These are phyloP conservation scores for Lycodopsis pacificus DNA, from an alignment of 2,797 vertebrate species.

Conservation along the genomic window DNA sequence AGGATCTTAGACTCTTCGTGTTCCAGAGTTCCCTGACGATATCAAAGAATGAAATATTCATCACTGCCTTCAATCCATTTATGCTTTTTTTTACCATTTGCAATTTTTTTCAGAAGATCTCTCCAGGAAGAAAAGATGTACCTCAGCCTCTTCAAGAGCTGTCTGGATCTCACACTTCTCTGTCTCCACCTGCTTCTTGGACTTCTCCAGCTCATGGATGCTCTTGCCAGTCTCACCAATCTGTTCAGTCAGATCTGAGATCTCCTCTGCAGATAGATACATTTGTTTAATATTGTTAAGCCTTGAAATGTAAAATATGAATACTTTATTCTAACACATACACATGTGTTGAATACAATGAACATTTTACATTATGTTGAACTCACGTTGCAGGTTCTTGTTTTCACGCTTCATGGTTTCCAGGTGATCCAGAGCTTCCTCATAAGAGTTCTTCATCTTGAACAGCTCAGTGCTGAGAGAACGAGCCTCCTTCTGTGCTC, in stretches of 20 bases:
- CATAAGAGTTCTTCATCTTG: conserved; percentile 91
- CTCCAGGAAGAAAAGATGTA: conserved; percentile 30
- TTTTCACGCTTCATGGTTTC: conserved; percentile 90
- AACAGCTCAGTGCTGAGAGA: conserved; percentile 89
- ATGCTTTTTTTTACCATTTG: background rate
- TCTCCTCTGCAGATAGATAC: conserved; percentile 84
- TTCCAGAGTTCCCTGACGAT: conserved; percentile 87
- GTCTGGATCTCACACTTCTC: conserved; percentile 88
- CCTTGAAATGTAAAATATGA: background rate
- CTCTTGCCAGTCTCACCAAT: conserved; percentile 88
- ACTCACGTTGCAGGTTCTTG: conserved; percentile 86
- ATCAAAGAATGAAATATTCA: background rate
- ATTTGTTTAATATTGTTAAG: background rate
- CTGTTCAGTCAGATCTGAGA: conserved; percentile 90
- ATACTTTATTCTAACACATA: background rate
- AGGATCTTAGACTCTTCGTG: conserved; percentile 91
- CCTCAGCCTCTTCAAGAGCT: conserved; percentile 90
- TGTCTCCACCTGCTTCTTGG: conserved; percentile 88
- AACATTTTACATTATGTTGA: background rate
- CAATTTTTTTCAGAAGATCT: background rate
- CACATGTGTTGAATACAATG: background rate
- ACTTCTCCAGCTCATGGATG: conserved; percentile 89
- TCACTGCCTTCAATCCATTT: background rate
- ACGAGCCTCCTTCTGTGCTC: conserved; percentile 87
- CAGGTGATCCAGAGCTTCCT: conserved; percentile 88